Evolutionary conservation across 2,113 vertebrate genomes (phyloP), one percentile per base, ranked within the genome.

Genomic region (Murina feae): DNA sequence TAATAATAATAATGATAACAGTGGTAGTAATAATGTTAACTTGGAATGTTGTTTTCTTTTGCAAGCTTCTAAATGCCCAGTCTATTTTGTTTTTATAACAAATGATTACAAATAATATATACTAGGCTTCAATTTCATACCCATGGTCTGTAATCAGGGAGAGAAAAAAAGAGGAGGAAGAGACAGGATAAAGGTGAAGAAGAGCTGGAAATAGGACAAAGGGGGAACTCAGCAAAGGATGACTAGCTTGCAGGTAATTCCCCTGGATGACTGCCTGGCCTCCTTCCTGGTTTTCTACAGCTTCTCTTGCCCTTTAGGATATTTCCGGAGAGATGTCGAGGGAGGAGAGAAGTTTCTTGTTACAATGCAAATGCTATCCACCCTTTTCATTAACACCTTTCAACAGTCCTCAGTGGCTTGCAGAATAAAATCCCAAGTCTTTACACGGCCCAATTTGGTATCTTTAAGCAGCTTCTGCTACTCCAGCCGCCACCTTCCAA

Each of bases 51-150:
- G 18, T 63, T 88, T 49, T 91, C 63, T 80, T 71, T 76, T 39
- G 32, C 5, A 76, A 80, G 30, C 25, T 78, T 92, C 83, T 53
- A 63, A 78, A 71, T 51, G 60, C 28, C 5, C 0, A 6, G n/a
- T 76, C 9, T 75, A 58, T 68, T 68, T 75, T 49, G 44, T 69
- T 82, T 95, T 91, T 47, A 76, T 35, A 71, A 18, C 13, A 53
- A 95, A 81, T 63, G 60, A 81, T 90, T 80, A 92, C 17, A 92
- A 92, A 69, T 92, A 79, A 78, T 58, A 47, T 20, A 74, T 58
- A 49, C 32, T 72, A 72, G 35, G 9, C 16, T 91, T 91, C 12
- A 16, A 51, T 74, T 60, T 80, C 47, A 69, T 69, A 72, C 9
- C 58, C 10, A 20, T 53, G 42, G 63, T 25, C 39, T 79, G 80